Evolutionary conservation across 2,888 invertebrate species (phyloP), one percentile per base, ranked within the genome.

Genomic region (Anthrax anthrax): DNA sequence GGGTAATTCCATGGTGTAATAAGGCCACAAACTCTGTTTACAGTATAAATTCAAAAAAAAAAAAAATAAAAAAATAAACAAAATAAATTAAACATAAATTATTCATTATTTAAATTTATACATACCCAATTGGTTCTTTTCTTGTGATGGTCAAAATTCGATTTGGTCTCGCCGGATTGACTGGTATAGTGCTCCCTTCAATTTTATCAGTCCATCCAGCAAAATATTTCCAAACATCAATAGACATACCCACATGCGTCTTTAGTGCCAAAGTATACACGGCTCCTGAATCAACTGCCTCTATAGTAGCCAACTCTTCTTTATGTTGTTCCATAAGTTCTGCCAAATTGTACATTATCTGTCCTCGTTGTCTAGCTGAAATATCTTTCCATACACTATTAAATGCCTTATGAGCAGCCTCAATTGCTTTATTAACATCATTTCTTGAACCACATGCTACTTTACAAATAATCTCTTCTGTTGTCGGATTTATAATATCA

Each of bases 1-100:
- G 96, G 96, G 65, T 96, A 97, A 67, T 96, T 96, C 96, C 96
- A 97, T 0, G 96, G 95, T 0, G 94, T 94, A 16, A 96, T 80
- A 16, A 96, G 70, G 0, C 84, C 95, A 58, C 90, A 91, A 4
- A 96, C 95, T 1, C 91, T 80, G 57, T 45, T 66, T n/a, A n/a
- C 23, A 23, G 8, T 23, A 8, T 52, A 50, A 41, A 44, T 29
- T 42, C 12, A 14, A 13, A 32, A 32, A 37, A n/a, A 45, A 37
- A 9, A 1, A 27, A 27, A 27, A 2, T 27, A 8, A 27, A 27
- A 27, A 8, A 8, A 27, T 27, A 8, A 8, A 8, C 9, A 27
- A 27, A 27, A 27, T 27, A 27, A 8, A 6, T 27, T 27, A 9
- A 9, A 8, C 23, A 27, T 1, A 27, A 27, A 27, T 2, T 27